phyloP scores from a whole-genome alignment of 2,888 invertebrate species.

The Coronaproctus castanopsis region DNA sequence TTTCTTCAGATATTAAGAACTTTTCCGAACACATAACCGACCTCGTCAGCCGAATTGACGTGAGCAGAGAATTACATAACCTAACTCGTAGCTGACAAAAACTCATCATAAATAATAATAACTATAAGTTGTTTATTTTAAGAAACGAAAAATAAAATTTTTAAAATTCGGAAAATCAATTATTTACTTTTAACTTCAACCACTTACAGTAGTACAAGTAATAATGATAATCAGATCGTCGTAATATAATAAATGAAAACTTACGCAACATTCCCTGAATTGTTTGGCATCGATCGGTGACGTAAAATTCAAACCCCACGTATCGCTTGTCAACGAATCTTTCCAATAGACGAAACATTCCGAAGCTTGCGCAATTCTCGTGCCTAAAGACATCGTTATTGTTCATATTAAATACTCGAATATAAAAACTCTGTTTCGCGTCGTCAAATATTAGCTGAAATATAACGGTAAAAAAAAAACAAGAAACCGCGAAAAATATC shows the following conservation, averaged over 20 bases:
- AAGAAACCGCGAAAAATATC: neutral
- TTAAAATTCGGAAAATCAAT: no score
- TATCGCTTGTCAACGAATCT: constrained; percentile 88
- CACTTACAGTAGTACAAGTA: neutral
- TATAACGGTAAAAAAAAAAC: no score
- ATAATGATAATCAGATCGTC: neutral
- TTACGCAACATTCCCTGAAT: constrained; percentile 90
- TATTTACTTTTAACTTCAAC: no score
- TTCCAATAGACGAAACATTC: constrained; percentile 99
- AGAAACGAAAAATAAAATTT: no score
- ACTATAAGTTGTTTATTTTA: no score
- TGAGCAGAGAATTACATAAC: no score
- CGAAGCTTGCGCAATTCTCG: constrained; percentile 88
- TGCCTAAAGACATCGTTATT: constrained; percentile 52
- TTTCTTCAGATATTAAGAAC: no score
- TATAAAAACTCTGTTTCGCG: neutral
- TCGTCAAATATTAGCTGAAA: neutral
- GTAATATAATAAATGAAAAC: constrained; percentile 28
- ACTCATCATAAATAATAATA: no score
- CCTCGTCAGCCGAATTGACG: no score
- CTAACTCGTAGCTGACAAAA: no score
- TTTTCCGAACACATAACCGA: no score
- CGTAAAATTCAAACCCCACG: constrained; percentile 96
- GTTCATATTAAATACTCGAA: constrained; percentile 9
- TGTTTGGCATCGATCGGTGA: constrained; percentile 93